These are phyloP conservation scores for Erpetoichthys calabaricus DNA, from an alignment of 2,797 vertebrate species.

Conservation along the genomic window DNA sequence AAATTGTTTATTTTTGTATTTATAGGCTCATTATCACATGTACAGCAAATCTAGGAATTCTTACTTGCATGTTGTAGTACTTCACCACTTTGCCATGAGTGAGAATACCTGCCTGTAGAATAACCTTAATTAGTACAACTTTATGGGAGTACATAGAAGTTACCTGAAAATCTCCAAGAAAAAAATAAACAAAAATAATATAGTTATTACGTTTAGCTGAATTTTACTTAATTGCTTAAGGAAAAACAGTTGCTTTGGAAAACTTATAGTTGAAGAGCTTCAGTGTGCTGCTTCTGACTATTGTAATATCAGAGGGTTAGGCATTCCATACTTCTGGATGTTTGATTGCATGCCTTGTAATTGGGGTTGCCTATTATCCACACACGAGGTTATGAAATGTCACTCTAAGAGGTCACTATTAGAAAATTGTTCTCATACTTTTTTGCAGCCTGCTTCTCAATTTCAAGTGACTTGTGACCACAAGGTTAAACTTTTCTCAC, in stretches of 20 bases:
- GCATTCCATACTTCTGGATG: slow-evolving; percentile 6
- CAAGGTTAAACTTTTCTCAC: slow-evolving; percentile 5
- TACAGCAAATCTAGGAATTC: too few relatives aligned
- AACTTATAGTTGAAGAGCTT: neutral
- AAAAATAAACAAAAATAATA: too few relatives aligned
- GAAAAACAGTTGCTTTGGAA: slow-evolving; percentile 3
- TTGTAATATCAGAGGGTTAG: neutral
- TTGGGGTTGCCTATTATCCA: slow-evolving; percentile 9
- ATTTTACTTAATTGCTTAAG: too few relatives aligned
- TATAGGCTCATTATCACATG: too few relatives aligned
- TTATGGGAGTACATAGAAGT: too few relatives aligned
- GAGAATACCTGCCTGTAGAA: too few relatives aligned
- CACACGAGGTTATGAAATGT: slow-evolving; percentile 6
- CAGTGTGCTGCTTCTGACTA: slow-evolving; percentile 3
- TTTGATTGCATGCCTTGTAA: slow-evolving; percentile 8
- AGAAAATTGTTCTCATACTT: slow-evolving; percentile 6
- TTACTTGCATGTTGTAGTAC: too few relatives aligned
- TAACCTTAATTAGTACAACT: too few relatives aligned
- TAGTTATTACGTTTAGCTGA: too few relatives aligned
- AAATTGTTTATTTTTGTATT: too few relatives aligned
- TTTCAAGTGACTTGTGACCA: neutral
- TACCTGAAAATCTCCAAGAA: too few relatives aligned
- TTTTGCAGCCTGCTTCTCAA: neutral
- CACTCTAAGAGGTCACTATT: neutral
- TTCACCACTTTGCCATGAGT: too few relatives aligned